Conservation (phyloP, 1,140 invertebrate genomes). For the Archivesica marissinica region DNA sequence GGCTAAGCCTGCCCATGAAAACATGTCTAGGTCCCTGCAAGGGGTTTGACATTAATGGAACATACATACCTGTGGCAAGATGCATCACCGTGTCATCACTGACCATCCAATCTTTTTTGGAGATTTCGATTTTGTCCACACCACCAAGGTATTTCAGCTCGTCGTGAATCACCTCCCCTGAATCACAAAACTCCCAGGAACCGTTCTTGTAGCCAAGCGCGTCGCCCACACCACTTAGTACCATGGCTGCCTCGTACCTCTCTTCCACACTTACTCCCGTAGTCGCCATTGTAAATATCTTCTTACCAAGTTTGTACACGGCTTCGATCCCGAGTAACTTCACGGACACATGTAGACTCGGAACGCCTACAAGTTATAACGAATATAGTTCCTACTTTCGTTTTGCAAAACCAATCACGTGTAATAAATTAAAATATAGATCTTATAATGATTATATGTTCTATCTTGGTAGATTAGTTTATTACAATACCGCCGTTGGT, state of each 20-base stretch:
- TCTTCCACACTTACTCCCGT: conserved; percentile 20
- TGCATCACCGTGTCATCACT: conserved; percentile 76
- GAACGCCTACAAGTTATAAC: not conserved
- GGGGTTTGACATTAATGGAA: too few relatives aligned
- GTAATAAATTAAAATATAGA: not conserved
- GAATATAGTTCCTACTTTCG: not conserved
- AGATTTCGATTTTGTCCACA: conserved; percentile 67
- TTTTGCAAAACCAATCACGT: not conserved
- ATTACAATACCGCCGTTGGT: too few relatives aligned
- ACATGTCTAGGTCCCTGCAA: too few relatives aligned
- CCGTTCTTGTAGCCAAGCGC: conserved; percentile 78
- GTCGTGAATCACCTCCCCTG: conserved; percentile 72
- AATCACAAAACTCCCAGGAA: conserved; percentile 77
- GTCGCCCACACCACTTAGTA: conserved; percentile 79
- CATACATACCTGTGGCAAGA: conserved; percentile 70
- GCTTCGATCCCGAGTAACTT: not conserved
- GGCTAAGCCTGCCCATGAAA: too few relatives aligned
- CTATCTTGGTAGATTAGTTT: too few relatives aligned
- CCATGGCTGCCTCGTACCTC: conserved; percentile 72
- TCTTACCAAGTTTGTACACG: not conserved
- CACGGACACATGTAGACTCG: not conserved
- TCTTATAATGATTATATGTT: not conserved
- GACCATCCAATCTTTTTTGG: conserved; percentile 67
- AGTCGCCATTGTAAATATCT: not conserved
- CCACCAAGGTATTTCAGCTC: conserved; percentile 74